These are phyloP conservation scores for Myiotriccus ornatus DNA, from an alignment of 2,797 vertebrate species.

Conservation along the genomic window DNA sequence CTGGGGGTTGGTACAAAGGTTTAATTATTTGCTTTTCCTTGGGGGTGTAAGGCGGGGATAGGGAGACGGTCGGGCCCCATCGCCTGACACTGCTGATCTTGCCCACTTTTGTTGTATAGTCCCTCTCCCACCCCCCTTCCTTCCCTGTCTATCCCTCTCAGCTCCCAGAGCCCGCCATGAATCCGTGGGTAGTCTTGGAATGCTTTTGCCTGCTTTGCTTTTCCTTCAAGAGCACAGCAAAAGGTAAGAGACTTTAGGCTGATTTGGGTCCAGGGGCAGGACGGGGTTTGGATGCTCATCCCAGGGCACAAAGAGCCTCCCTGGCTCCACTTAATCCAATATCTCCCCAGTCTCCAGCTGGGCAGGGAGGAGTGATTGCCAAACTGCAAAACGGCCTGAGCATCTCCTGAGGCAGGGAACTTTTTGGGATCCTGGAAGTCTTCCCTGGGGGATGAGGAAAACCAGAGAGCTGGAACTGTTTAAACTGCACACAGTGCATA, in stretches of 20 bases:
- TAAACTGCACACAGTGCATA: fast-evolving
- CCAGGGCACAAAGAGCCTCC: background rate
- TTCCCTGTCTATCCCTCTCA: background rate
- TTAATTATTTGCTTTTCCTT: slow-evolving; percentile 60
- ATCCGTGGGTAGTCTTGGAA: fast-evolving
- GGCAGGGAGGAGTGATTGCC: background rate
- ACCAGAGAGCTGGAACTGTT: background rate
- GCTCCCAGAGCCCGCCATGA: slow-evolving; percentile 26
- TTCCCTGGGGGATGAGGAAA: background rate
- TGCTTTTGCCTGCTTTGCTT: slow-evolving; percentile 29
- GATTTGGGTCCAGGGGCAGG: background rate
- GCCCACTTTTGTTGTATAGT: background rate
- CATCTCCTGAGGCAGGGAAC: fast-evolving
- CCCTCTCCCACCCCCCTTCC: background rate
- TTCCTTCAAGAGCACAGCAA: background rate
- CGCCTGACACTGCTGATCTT: background rate
- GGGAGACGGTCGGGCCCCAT: background rate
- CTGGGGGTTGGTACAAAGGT: slow-evolving; percentile 3
- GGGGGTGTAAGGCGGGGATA: background rate
- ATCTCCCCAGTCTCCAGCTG: background rate
- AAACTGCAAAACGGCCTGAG: background rate
- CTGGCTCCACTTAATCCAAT: fast-evolving
- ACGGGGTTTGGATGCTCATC: fast-evolving
- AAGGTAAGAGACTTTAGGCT: slow-evolving; percentile 46
- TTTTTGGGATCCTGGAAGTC: background rate